These are phyloP conservation scores for Plusia festucae DNA, from an alignment of 2,888 invertebrate species.

Conservation along the genomic window DNA sequence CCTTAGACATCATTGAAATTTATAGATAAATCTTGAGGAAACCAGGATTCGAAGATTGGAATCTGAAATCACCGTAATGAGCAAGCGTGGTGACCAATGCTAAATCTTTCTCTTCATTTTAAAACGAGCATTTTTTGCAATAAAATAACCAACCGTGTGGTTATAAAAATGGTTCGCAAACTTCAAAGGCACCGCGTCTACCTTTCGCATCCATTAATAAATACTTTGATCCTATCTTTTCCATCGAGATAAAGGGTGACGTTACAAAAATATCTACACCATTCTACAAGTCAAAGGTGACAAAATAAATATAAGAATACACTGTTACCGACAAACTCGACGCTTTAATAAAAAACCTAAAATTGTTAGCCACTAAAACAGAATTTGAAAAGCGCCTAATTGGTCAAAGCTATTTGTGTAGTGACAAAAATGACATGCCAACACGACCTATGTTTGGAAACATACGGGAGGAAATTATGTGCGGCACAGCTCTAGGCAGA, in stretches of 20 bases:
- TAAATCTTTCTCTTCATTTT: too few species aligned
- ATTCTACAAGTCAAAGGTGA: constrained; percentile 31
- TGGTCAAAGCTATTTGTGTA: constrained; percentile 65
- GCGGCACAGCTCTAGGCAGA: too few species aligned
- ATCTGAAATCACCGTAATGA: too few species aligned
- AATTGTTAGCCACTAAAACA: constrained; percentile 58
- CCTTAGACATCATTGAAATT: too few species aligned
- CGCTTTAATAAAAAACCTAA: constrained; percentile 48
- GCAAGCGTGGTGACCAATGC: too few species aligned
- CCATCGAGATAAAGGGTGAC: not conserved
- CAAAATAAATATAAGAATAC: constrained; percentile 40
- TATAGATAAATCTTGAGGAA: too few species aligned
- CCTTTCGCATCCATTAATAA: not conserved
- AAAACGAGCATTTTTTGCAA: too few species aligned
- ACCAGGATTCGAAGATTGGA: too few species aligned
- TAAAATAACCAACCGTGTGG: too few species aligned
- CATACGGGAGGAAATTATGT: constrained; percentile 54
- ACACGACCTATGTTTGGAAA: constrained; percentile 51
- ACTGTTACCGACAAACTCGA: constrained; percentile 35
- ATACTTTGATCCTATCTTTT: not conserved
- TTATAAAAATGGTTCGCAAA: too few species aligned
- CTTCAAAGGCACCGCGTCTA: not conserved
- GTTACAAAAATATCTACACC: not conserved
- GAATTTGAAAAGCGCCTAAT: constrained; percentile 67
- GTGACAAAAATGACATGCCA: constrained; percentile 67